phyloP scores from a whole-genome alignment of 2,888 invertebrate species.

The Clostera curtula region DNA sequence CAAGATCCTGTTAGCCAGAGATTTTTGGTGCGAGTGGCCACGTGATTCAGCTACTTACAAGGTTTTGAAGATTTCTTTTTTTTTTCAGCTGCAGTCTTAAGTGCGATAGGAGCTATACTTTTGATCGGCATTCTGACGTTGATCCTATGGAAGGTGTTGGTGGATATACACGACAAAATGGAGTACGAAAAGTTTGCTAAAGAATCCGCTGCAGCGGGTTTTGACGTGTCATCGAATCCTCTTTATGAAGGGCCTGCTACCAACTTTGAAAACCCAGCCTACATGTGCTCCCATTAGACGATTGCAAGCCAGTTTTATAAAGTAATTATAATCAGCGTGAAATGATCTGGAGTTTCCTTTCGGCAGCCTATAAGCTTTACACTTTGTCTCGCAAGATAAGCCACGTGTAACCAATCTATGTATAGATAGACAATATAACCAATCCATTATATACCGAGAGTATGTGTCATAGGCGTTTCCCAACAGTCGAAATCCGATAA shows the following conservation, averaged over 20 bases:
- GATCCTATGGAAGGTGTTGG: constrained; percentile 47
- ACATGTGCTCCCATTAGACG: constrained; percentile 10
- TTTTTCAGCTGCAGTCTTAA: constrained; percentile 44
- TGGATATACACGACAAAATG: constrained; percentile 42
- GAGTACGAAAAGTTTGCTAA: constrained; percentile 46
- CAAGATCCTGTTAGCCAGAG: too few species aligned
- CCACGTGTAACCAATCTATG: too few species aligned
- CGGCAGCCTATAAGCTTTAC: too few species aligned
- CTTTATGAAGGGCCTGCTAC: constrained; percentile 34
- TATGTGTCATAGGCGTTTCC: too few species aligned
- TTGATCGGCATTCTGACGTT: constrained; percentile 50
- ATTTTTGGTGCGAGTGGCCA: too few species aligned
- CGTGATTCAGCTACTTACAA: too few species aligned
- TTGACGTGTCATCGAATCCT: constrained; percentile 34
- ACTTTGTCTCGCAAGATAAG: too few species aligned
- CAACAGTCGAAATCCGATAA: too few species aligned
- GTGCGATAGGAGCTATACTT: constrained; percentile 39
- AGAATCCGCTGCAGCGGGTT: constrained; percentile 35
- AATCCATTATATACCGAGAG: too few species aligned
- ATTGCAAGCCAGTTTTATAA: constrained; percentile 7
- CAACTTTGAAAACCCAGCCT: constrained; percentile 40
- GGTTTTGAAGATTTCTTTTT: constrained; percentile 3
- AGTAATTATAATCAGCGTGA: too few species aligned
- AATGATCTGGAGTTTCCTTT: too few species aligned
- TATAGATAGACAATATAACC: too few species aligned